phyloP scores from a whole-genome alignment of 2,888 invertebrate genomes.

The Caradrina clavipalpis region DNA sequence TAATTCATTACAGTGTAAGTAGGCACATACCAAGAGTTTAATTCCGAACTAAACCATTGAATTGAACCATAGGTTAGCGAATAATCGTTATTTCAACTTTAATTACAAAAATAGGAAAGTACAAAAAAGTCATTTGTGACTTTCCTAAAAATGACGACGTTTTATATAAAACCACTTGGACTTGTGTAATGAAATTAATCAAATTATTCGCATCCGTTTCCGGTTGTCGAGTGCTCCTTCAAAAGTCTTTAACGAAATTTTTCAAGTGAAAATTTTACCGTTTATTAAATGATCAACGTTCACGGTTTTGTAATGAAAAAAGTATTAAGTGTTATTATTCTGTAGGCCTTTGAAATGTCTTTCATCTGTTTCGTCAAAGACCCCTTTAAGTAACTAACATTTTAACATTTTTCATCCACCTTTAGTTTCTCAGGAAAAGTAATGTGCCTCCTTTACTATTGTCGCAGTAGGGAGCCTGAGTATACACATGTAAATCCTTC shows the following conservation, averaged over 20 bases:
- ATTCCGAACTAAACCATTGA: not conserved
- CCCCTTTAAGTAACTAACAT: not conserved
- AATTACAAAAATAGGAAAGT: not conserved
- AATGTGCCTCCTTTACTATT: not conserved
- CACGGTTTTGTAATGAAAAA: slow-evolving; percentile 25
- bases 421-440: too few relatives aligned
- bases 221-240: slow-evolving; percentile 43
- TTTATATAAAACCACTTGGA: slow-evolving; percentile 19
- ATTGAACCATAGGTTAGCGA: not conserved
- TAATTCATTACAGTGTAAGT: not conserved
- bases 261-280: slow-evolving; percentile 32
- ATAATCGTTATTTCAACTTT: not conserved
- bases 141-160: slow-evolving; percentile 11
- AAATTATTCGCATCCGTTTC: slow-evolving; percentile 69
- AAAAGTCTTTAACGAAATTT: slow-evolving; percentile 40
- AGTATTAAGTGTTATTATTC: slow-evolving; percentile 8
- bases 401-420: not conserved
- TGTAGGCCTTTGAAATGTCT: not conserved
- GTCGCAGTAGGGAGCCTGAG: not conserved
- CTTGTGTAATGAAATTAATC: slow-evolving; percentile 67
- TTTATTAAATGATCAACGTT: slow-evolving; percentile 46
- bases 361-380: not conserved
- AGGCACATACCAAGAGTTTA: not conserved
- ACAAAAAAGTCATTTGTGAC: slow-evolving; percentile 13
- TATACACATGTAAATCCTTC: too few relatives aligned